Evolutionary conservation across 1,140 invertebrate genomes (phyloP).

Genomic region (Zelostemma sp.): DNA sequence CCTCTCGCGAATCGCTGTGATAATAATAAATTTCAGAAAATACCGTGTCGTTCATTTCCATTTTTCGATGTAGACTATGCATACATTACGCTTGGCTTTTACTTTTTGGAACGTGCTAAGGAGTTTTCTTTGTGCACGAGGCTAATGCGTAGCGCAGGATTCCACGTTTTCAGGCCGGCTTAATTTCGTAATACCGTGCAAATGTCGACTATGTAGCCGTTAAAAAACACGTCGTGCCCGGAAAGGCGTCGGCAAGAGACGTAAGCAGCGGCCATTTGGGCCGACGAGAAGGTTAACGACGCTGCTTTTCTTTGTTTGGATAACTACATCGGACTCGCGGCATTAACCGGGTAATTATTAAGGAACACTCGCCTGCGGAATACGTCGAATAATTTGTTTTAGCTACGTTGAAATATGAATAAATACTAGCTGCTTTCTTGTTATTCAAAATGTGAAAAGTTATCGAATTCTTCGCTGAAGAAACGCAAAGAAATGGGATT

Average conservation of each 20-base stretch:
- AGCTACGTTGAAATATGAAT: no score
- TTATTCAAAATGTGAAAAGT: no score
- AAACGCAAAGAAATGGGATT: no score
- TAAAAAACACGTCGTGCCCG: slow-evolving; percentile 34
- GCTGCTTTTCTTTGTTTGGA: slow-evolving; percentile 51
- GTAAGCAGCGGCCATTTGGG: slow-evolving; percentile 12
- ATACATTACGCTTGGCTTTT: slow-evolving; percentile 40
- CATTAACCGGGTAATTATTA: slow-evolving; percentile 50
- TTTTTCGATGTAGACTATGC: no score
- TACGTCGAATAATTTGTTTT: slow-evolving; percentile 44
- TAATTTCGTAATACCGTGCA: slow-evolving; percentile 51
- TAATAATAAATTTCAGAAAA: no score
- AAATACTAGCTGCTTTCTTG: no score
- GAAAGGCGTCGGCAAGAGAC: slow-evolving; percentile 1
- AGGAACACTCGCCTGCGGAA: slow-evolving; percentile 42
- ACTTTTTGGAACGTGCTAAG: slow-evolving; percentile 36
- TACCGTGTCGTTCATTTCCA: no score
- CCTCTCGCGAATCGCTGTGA: no score
- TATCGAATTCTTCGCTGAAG: no score
- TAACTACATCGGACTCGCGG: slow-evolving; percentile 47
- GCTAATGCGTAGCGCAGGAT: slow-evolving; percentile 47
- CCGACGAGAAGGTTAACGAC: slow-evolving; percentile 49
- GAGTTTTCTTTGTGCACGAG: slow-evolving; percentile 35
- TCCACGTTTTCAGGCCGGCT: slow-evolving; percentile 45
- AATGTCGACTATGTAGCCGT: slow-evolving; percentile 44